Base-by-base conservation (phyloP, 2,888 invertebrate species). In the Rotaria macrura region DNA sequence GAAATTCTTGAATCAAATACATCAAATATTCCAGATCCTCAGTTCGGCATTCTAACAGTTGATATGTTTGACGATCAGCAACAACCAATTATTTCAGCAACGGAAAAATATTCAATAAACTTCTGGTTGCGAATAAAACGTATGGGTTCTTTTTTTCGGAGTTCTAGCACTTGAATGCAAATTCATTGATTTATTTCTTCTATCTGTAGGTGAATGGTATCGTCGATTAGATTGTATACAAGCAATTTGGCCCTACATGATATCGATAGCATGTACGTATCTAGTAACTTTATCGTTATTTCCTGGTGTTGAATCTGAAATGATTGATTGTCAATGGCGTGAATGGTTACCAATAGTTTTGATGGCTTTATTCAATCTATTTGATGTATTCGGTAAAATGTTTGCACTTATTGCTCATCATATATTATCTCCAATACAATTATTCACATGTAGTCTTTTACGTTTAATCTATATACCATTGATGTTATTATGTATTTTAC, bases 281-380 rank as follows among this genome's bases (percentile, higher is more conserved):
- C 95, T 95, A 89, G 95, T 95, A 0, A 96, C 96, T 0, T 92
- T 96, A 7, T 95, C 95, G 87, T 92, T 96, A 34, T 96, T 96
- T 90, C 96, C 96, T 0, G 96, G 96, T 85, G 95, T 96, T 84
- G 94, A 95, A 86, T 95, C 95, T 0, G 96, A 96, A 90, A 94
- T 96, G 49, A 93, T 94, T 25, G 95, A 95, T 87, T 96, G 95
- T 89, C 93, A 93, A 43, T 93, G 95, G 72, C 94, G 94, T 29
- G 93, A 94, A 3, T 96, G 96, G 96, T 95, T 96, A 94, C 96
- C 96, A 0, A 95, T 96, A 52, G 92, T 96, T 74, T 92, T 96
- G 86, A 96, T 96, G 95, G 94, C 95, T 1, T 93, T 94, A 20
- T 96, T 96, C 90, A 96, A 96, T 89, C 93, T 94, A 7, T 94